These are phyloP conservation scores for Argopecten irradians DNA, from an alignment of 1,140 invertebrate genomes.

Conservation along the genomic window DNA sequence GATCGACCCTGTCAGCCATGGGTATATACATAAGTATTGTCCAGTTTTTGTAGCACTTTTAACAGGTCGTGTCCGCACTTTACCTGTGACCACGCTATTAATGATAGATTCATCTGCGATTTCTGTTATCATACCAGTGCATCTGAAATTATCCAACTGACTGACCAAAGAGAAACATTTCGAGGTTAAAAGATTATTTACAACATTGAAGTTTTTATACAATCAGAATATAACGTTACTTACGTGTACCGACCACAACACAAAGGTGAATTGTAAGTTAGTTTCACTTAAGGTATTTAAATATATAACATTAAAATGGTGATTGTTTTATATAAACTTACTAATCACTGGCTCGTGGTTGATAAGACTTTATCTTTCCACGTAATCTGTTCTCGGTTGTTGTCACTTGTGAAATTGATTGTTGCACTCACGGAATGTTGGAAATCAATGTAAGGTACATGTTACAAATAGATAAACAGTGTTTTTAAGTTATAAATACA, in stretches of 20 bases:
- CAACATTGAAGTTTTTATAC: constrained; percentile 12
- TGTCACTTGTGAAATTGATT: constrained; percentile 22
- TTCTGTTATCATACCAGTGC: background rate
- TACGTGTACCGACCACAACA: background rate
- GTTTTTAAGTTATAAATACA: background rate
- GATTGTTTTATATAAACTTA: constrained; percentile 18
- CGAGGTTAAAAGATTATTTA: constrained; percentile 11
- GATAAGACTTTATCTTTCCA: background rate
- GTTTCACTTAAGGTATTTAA: constrained; percentile 11
- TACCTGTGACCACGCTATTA: background rate
- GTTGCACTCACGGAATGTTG: background rate
- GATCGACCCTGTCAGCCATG: background rate
- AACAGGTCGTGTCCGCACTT: constrained; percentile 8
- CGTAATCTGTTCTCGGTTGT: background rate
- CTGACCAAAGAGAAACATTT: constrained; percentile 16
- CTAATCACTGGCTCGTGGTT: background rate
- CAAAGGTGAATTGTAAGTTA: background rate
- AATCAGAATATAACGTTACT: background rate
- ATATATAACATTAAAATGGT: background rate
- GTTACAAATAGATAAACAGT: background rate
- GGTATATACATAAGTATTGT: background rate
- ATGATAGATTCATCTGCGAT: background rate
- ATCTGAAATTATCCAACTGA: background rate
- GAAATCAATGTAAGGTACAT: background rate
- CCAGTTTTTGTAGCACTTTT: constrained; percentile 13